Evolutionary conservation across 2,113 vertebrate genomes (phyloP), one percentile per base, ranked within the genome.

Genomic region (Nesoenas mayeri): DNA sequence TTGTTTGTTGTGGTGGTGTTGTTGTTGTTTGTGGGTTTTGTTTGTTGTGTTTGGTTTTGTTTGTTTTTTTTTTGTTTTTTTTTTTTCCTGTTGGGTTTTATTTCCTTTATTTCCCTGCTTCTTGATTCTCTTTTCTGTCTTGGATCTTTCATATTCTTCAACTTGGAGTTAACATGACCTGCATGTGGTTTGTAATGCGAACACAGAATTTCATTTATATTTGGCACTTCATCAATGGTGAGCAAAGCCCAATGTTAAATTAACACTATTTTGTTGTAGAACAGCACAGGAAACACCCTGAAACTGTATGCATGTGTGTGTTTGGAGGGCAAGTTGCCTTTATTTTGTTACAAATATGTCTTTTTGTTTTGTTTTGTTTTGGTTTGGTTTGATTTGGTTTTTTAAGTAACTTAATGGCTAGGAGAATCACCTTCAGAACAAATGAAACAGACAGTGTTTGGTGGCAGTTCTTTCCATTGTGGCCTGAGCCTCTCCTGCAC

Each of bases 251-350:
- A 74, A 17, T 70, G 21, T 80, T 70, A 91, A 58, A 89, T 72
- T 54, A 94, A 44, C 31, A 9, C 4, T 54, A 10, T 29, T 70
- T 90, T 67, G 3, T 34, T 84, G 31, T 47, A 16, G 9, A 77
- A 6, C 13, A 47, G 22, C 7, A 28, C 6, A 28, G 29, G 17
- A 51, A 75, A 77, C 53, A 24, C 28, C 26, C 22, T 48, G 48
- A 64, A 50, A 67, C 10, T 47, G 0, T 67, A 1, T 7, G 5
- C n/a, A 8, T 26, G 6, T 5, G 1, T 32, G 21, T 28, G 10
- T 67, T 88, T 72, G 53, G 18, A 82, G 57, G 13, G 17, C 13
- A 51, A 11, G 9, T 29, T 86, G 31, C 14, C 32, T 74, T 38
- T 47, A 54, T 58, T 74, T 40, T 54, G 13, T 53, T 47, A 38